Evolutionary conservation across 1,140 invertebrate species (phyloP), one percentile per base, ranked within the genome.

Genomic region (Papilio aristodemus): DNA sequence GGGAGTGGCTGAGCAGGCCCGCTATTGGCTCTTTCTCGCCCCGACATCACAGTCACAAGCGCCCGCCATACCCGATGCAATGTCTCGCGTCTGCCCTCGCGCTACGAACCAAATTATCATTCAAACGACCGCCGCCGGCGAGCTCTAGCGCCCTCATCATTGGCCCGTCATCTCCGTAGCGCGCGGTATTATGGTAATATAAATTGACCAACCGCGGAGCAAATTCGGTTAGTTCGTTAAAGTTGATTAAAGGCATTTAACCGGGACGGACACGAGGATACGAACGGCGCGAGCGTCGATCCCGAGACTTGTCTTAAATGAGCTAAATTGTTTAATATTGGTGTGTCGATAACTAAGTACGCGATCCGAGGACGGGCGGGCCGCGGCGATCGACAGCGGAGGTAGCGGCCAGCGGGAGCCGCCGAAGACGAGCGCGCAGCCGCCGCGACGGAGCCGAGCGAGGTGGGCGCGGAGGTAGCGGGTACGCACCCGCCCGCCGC

Each of bases 231-330:
- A 92, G 91, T 92, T 92, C 85, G 89, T 91, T 91, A 92, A 89
- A 90, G 90, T 87, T 92, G 90, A 92, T 92, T 92, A 92, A 92
- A 92, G 90, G 84, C 91, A 92, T 91, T 92, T 92, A 92, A 90
- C 85, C 86, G 85, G 84, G 81, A 85, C 87, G 83, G 79, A 83
- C 81, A 84, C 85, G 84, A 83, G 82, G 82, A 85, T 81, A 85
- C 86, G 84, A 82, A 89, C 89, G 88, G 86, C 81, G 86, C 86
- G 83, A 84, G 78, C 85, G 82, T 81, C 86, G 83, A 87, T 87
- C 86, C 84, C 87, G 83, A 80, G 81, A 79, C 76, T 74, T 80
- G 72, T 73, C 66, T 81, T 91, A 87, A 87, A 91, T 89, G 85
- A 92, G 87, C 80, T 85, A 86, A 91, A 92, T 91, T 91, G 89